Base-by-base conservation (phyloP, 2,113 vertebrate species). In the Lagopus leucura region DNA sequence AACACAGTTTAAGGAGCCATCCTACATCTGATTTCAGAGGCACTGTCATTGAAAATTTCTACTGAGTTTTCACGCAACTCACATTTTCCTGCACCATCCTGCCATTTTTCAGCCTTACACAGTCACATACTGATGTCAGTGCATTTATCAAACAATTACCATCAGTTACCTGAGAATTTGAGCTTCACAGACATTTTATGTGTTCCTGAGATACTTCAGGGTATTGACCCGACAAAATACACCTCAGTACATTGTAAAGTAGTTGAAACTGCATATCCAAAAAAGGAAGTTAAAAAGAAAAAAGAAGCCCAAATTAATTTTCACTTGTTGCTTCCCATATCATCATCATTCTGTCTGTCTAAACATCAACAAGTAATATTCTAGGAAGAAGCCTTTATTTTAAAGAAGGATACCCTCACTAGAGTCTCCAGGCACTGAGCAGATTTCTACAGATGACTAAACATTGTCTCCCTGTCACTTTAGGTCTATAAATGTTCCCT, bases 121-220 rank as follows among this genome's bases (percentile, higher is more conserved):
- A 69, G n/a, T 65, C 60, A 76, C 7, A 32, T 1, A 6, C 18
- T 63, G 72, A 83, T 38, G 83, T 2, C 50, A 65, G 13, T 42
- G 4, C 74, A 82, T 91, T 96, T 91, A 95, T 91, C 77, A 93
- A 93, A 78, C 67, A 92, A 89, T 96, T 94, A 95, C n/a, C 58
- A 86, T 86, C 61, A 82, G 32, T 90, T 89, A 93, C 57, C 27
- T 48, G 61, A 64, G 75, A 66, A 12, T 55, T 88, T 2, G 10
- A 85, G 60, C 22, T 92, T 42, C 86, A 79, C 14, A 50, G 55
- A 40, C 9, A 77, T 47, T 91, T 89, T 64, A 66, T 57, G 48
- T 80, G 81, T 67, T 84, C 15, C 47, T 32, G 32, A 64, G 52
- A 47, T 91, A 94, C 82, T 61, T 76, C 71, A 86, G 12, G 28